These are phyloP conservation scores for Microcebus jonahi DNA, from an alignment of 2,113 vertebrate genomes.

Conservation along the genomic window DNA sequence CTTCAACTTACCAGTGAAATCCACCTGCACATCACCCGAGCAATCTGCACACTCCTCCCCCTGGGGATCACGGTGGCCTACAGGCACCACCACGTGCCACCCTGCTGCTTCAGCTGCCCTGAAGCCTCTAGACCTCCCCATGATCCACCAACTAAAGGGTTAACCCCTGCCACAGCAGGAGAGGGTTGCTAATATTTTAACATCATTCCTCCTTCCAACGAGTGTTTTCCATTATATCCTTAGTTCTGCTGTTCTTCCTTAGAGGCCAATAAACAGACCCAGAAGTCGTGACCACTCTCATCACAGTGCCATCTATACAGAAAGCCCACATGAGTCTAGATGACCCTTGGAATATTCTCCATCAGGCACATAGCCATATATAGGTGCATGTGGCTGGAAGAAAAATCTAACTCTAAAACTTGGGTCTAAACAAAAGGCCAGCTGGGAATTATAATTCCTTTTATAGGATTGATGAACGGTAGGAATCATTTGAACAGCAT, in stretches of 20 bases:
- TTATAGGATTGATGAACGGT: background rate
- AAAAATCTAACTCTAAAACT: background rate
- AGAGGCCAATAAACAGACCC: background rate
- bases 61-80: background rate
- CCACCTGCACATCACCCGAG: background rate
- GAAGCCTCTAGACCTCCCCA: too few relatives aligned
- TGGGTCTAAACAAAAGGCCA: conserved; percentile 6
- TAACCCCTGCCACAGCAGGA: background rate
- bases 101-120: background rate
- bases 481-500: background rate
- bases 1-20: background rate
- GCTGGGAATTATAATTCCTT: background rate
- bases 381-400: background rate
- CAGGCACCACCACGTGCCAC: background rate
- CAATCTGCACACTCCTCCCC: background rate
- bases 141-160: background rate
- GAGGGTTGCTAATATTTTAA: background rate
- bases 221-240: background rate
- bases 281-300: background rate
- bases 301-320: background rate
- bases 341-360: background rate
- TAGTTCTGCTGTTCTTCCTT: background rate
- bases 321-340: background rate
- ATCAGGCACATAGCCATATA: background rate
- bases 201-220: background rate